Conservation (phyloP, 2,113 vertebrate genomes). For the Donacobius atricapilla region DNA sequence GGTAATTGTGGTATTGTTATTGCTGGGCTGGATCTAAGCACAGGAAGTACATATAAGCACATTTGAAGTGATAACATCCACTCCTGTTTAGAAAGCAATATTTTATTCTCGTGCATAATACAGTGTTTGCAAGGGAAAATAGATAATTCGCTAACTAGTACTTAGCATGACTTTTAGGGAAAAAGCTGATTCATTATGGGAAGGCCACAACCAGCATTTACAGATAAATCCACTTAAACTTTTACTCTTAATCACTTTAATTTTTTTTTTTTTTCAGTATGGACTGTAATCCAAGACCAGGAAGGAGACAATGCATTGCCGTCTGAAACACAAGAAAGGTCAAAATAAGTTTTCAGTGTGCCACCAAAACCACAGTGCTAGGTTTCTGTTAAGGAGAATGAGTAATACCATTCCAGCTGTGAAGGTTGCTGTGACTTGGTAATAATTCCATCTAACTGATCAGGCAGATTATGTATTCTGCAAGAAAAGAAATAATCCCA, state of each 20-base stretch:
- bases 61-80: conserved; percentile 40
- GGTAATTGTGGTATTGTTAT: conserved; percentile 64
- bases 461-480: not conserved
- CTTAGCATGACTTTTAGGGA: not conserved
- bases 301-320: not conserved
- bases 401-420: not conserved
- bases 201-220: not conserved
- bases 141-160: not conserved
- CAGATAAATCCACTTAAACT: not conserved
- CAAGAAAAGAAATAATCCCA: not conserved
- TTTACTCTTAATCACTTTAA: not conserved
- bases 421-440: not conserved
- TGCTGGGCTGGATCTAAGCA: conserved; percentile 37
- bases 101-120: not conserved
- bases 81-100: not conserved
- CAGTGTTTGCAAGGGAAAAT: not conserved
- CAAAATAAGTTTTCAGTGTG: not conserved
- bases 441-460: not conserved
- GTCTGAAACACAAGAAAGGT: not conserved
- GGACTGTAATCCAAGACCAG: not conserved
- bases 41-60: conserved; percentile 60
- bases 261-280: not conserved
- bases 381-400: conserved; percentile 16
- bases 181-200: not conserved
- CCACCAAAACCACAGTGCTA: conserved; percentile 21